Base-by-base conservation (phyloP, 2,113 vertebrate genomes). In the Sterrhoptilus dennistouni region DNA sequence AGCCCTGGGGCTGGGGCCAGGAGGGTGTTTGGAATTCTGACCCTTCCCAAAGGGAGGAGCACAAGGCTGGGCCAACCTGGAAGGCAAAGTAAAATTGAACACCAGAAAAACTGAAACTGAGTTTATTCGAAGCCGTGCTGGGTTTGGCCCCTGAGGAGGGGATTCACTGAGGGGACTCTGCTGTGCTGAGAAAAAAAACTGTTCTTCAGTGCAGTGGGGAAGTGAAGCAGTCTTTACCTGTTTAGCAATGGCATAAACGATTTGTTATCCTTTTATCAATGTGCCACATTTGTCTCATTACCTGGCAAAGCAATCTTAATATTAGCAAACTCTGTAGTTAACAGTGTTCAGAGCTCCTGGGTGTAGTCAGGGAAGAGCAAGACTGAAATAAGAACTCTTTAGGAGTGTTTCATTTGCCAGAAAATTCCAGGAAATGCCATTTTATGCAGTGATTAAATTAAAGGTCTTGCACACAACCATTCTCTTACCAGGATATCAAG, bases 141-240 rank as follows among this genome's bases (percentile, higher is more conserved):
- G 40, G 29, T 76, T 56, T 60, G 80, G 68, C 54, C 36, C 15
- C 53, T 42, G 57, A 27, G 56, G n/a, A 65, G 44, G 45, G 44
- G 27, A 28, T 28, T 53, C 49, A 19, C 54, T 57, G 40, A 16
- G 52, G 10, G 25, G 24, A 33, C 60, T 36, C n/a, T 7, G 36
- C 33, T 50, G 45, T 54, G 54, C 5, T n/a, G 45, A 74, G 52
- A 56, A n/a, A 9, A 50, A 50, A n/a, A 86, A 10, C 21, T 47
- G 5, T 14, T 28, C 12, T 28, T 31, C 53, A 36, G 11, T 8
- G 47, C 31, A 40, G 42, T 0, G 0, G 8, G 33, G 20, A 35
- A 25, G 24, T 36, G 54, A 38, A 71, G 36, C 29, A 7, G 28
- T 20, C 18, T 49, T 50, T n/a, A 11, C 19, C 49, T 44, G 15